A percentile compares a stretch with the other conserved stretches of the same genome.
Evolutionary conservation across 2,888 invertebrate genomes (phyloP).

Genomic region (Ophion obscuratus): DNA sequence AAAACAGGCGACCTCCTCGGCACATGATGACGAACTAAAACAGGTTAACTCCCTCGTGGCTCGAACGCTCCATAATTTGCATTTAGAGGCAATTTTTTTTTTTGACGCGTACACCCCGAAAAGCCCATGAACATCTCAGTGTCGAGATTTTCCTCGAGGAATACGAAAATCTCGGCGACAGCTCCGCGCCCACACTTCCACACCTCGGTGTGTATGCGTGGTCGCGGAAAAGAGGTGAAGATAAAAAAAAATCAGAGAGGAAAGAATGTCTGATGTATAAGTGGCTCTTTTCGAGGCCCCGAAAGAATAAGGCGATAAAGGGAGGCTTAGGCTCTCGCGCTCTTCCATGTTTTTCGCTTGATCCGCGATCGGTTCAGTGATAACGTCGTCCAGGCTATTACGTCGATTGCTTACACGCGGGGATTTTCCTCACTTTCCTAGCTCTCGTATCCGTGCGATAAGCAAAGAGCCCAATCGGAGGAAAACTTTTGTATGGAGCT

Average conservation of each 20-base stretch:
- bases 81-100: neutral
- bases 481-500: neutral
- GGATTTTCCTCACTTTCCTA: conserved; percentile 6
- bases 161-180: neutral
- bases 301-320: conserved; percentile 66
- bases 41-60: neutral
- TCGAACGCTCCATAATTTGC: neutral
- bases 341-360: conserved; percentile 46
- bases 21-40: no score
- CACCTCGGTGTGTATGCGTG: neutral
- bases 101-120: no score
- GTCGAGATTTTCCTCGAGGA: neutral
- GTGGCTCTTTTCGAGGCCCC: conserved; percentile 57
- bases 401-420: conserved; percentile 62
- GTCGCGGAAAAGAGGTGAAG: conserved; percentile 17
- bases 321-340: conserved; percentile 58
- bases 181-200: no score
- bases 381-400: conserved; percentile 64
- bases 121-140: neutral
- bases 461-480: neutral
- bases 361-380: conserved; percentile 61
- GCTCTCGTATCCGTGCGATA: neutral
- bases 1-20: no score
- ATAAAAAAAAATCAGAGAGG: conserved; percentile 31
- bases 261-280: conserved; percentile 40